Conservation (phyloP, 1,140 invertebrate genomes). For the Pseudomyrmex flavicornis region DNA sequence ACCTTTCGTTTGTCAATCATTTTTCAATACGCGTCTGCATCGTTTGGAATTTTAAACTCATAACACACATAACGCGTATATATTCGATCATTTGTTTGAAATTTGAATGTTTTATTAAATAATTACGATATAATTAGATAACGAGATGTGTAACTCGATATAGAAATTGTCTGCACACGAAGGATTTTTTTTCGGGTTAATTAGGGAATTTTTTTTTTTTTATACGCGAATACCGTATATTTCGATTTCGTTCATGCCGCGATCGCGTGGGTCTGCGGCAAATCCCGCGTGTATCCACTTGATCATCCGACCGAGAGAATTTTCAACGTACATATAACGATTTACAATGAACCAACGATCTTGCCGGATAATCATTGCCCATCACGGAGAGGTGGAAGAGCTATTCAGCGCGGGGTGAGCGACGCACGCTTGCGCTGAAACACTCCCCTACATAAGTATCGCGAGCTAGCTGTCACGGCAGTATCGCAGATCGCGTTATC, state of each 20-base stretch:
- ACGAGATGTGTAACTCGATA: no score
- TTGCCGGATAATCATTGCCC: slow-evolving; percentile 62
- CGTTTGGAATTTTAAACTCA: no score
- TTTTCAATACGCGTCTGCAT: no score
- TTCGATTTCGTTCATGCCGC: not conserved
- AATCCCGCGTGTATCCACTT: not conserved
- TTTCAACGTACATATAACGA: slow-evolving; percentile 63
- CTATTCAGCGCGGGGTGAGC: slow-evolving; percentile 60
- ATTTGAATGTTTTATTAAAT: no score
- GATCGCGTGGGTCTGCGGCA: not conserved
- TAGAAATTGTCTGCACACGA: no score
- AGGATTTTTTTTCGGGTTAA: no score
- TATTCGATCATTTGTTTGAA: no score
- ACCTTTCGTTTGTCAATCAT: no score
- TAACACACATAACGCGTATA: no score
- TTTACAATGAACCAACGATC: slow-evolving; percentile 64
- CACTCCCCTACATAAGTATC: slow-evolving; percentile 73
- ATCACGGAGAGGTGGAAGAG: slow-evolving; percentile 56
- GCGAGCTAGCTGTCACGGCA: slow-evolving; percentile 57
- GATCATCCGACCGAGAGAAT: slow-evolving; percentile 53
- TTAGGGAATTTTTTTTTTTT: no score
- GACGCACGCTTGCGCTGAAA: slow-evolving; percentile 74
- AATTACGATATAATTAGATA: no score
- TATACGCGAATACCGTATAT: not conserved
- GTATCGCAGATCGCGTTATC: slow-evolving; percentile 64